Evolutionary conservation across 2,888 invertebrate species (phyloP).

Genomic region (Lasioglossum zephyrum): DNA sequence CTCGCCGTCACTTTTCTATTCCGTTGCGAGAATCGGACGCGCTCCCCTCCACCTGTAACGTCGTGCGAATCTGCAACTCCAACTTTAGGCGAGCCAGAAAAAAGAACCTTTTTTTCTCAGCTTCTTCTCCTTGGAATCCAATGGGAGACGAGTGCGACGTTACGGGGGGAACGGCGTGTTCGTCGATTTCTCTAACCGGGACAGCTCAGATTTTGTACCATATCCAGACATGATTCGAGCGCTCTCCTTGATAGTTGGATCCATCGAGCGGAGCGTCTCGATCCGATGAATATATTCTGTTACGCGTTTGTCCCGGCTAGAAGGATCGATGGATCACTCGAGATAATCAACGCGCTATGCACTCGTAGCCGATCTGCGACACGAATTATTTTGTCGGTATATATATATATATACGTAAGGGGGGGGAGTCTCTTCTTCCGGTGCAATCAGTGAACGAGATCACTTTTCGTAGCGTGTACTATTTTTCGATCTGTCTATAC

Average conservation of each 20-base stretch:
- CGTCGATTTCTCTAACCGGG: constrained; percentile 1
- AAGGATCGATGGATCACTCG: neutral
- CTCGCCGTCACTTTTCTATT: constrained; percentile 33
- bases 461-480: constrained; percentile 35
- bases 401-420: constrained; percentile 4
- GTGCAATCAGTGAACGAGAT: constrained; percentile 25
- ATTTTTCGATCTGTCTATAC: constrained; percentile 41
- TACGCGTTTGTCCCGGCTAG: constrained; percentile 2
- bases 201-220: neutral
- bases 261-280: neutral
- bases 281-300: constrained; percentile 12
- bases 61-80: neutral
- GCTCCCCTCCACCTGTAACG: neutral
- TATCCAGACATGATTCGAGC: neutral
- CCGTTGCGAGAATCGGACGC: neutral
- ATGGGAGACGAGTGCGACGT: neutral
- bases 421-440: neutral
- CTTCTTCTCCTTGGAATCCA: neutral
- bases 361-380: neutral
- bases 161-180: neutral
- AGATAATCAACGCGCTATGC: constrained; percentile 34
- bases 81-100: neutral
- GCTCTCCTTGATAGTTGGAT: neutral
- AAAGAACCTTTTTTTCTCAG: neutral
- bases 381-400: constrained; percentile 25